Conservation (phyloP, 1,140 invertebrate species). For the Drosophila pachea region DNA sequence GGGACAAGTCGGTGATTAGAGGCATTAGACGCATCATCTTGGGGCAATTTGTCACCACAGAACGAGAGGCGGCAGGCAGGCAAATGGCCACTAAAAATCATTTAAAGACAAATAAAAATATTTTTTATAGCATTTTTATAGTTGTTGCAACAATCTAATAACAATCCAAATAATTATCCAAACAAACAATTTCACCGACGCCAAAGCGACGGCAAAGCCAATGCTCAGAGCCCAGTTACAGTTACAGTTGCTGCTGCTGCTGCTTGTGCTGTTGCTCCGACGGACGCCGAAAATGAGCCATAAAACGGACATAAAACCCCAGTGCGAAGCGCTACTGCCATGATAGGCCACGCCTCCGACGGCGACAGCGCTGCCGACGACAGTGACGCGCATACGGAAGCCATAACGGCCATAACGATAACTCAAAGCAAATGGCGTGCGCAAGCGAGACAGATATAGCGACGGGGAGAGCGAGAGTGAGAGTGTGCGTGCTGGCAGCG, state of each 20-base stretch:
- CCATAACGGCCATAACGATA: conserved; percentile 77
- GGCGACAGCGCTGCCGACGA: conserved; percentile 33
- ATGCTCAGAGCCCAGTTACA: conserved; percentile 40
- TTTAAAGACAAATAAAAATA: conserved; percentile 77
- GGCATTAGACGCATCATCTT: conserved; percentile 69
- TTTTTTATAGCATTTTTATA: conserved; percentile 78
- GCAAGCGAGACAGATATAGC: conserved; percentile 41
- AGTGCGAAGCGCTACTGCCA: conserved; percentile 66
- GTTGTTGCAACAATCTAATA: conserved; percentile 79
- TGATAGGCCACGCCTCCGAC: conserved; percentile 61
- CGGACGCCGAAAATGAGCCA: conserved; percentile 73
- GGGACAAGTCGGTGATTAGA: conserved; percentile 61
- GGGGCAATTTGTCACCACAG: conserved; percentile 71
- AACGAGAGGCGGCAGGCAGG: conserved; percentile 47
- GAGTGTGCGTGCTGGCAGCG: conserved; percentile 5
- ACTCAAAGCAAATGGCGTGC: conserved; percentile 67
- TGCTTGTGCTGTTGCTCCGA: conserved; percentile 38
- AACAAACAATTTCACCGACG: conserved; percentile 71
- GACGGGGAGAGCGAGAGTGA: conserved; percentile 26
- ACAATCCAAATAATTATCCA: conserved; percentile 78
- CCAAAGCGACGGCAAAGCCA: conserved; percentile 65
- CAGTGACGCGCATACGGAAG: conserved; percentile 70
- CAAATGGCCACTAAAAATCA: conserved; percentile 73
- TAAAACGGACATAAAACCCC: conserved; percentile 74
- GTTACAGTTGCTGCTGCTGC: conserved; percentile 42